Evolutionary conservation across 2,113 vertebrate genomes (phyloP).

Genomic region (Corythoichthys haematopterus): DNA sequence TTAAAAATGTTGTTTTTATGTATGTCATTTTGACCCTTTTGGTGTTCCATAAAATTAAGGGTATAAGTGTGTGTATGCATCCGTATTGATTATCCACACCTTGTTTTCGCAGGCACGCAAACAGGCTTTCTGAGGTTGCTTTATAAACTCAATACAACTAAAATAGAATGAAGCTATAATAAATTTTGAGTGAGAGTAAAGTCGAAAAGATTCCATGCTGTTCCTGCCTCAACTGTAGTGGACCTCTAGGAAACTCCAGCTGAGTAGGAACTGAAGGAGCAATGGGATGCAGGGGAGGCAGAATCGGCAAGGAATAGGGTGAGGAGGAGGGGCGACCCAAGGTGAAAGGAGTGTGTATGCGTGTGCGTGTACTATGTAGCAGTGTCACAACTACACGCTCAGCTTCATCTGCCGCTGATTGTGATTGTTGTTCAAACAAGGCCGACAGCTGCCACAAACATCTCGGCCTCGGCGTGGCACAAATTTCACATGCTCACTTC

Average conservation of each 20-base stretch:
- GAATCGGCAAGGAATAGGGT: background rate
- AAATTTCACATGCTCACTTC: constrained; percentile 34
- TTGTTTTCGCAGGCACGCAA: constrained; percentile 24
- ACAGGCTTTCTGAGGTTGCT: constrained; percentile 28
- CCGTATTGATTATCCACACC: background rate
- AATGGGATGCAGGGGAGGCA: background rate
- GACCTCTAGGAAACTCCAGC: constrained; percentile 14
- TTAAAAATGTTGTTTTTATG: too few relatives aligned
- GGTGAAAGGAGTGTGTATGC: background rate
- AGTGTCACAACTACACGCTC: constrained; percentile 57
- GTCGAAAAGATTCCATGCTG: constrained; percentile 2
- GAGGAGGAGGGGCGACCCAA: constrained; percentile 6
- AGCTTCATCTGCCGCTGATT: constrained; percentile 56
- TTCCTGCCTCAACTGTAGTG: constrained; percentile 12
- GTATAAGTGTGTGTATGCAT: background rate
- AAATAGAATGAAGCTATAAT: constrained; percentile 17
- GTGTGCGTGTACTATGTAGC: constrained; percentile 20
- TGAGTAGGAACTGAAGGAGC: background rate
- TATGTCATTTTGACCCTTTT: too few relatives aligned
- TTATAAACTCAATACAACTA: constrained; percentile 2
- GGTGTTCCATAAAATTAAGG: too few relatives aligned
- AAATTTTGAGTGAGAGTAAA: constrained; percentile 9
- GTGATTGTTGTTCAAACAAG: constrained; percentile 70
- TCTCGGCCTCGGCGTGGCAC: constrained; percentile 30
- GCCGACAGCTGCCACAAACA: constrained; percentile 67